phyloP scores from a whole-genome alignment of 2,888 invertebrate genomes.

The Agonopterix heracliana region DNA sequence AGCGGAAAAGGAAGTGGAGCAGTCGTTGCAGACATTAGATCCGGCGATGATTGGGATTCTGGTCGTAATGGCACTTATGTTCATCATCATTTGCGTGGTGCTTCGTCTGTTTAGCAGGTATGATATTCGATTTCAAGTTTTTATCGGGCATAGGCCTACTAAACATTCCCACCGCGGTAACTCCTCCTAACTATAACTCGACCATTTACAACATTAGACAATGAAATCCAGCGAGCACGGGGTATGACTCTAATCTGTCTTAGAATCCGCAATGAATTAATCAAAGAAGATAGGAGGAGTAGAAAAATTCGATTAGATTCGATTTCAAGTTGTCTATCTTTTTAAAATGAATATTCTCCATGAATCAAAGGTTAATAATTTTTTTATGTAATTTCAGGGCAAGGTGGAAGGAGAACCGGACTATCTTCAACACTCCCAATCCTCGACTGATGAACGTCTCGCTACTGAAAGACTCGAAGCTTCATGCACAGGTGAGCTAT shows the following conservation, averaged over 20 bases:
- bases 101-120: slow-evolving; percentile 94
- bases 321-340: too few relatives aligned
- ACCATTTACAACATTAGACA: too few relatives aligned
- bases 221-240: too few relatives aligned
- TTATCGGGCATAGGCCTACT: too few relatives aligned
- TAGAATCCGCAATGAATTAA: too few relatives aligned
- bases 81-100: slow-evolving; percentile 94
- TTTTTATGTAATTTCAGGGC: slow-evolving; percentile 78
- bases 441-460: slow-evolving; percentile 95
- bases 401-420: slow-evolving; percentile 92
- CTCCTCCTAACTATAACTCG: too few relatives aligned
- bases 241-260: too few relatives aligned
- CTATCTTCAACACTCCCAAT: slow-evolving; percentile 96
- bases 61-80: slow-evolving; percentile 94
- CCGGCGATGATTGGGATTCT: slow-evolving; percentile 94
- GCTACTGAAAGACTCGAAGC: slow-evolving; percentile 86
- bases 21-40: slow-evolving; percentile 83
- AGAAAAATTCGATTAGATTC: too few relatives aligned
- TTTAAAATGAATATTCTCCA: too few relatives aligned
- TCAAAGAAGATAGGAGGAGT: too few relatives aligned
- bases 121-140: slow-evolving; percentile 18
- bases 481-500: slow-evolving; percentile 78
- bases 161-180: too few relatives aligned
- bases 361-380: too few relatives aligned
- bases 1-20: slow-evolving; percentile 77